Conservation (phyloP, 2,113 vertebrate species). For the Oncorhynchus nerka region DNA sequence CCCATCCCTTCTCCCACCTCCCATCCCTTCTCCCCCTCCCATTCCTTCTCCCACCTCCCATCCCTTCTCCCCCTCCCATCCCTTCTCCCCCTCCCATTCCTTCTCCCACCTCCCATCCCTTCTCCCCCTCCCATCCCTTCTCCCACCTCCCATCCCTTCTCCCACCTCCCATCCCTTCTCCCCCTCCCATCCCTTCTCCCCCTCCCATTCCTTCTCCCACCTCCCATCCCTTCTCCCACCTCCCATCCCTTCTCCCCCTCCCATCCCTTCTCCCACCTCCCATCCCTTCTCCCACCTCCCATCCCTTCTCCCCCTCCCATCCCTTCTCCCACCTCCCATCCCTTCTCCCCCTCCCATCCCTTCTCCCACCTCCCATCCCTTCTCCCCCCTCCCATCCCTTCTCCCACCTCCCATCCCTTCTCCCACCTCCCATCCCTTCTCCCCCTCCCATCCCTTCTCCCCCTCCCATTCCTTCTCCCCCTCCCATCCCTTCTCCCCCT, state of each 20-base stretch:
- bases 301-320: background rate
- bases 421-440: background rate
- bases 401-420: too few relatives aligned
- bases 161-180: background rate
- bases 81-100: background rate
- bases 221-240: background rate
- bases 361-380: too few relatives aligned
- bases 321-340: background rate
- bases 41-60: background rate
- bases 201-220: background rate
- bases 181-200: background rate
- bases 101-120: background rate
- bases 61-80: background rate
- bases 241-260: constrained; percentile 20
- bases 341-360: too few relatives aligned
- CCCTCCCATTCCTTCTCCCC: background rate
- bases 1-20: background rate
- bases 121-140: background rate
- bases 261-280: background rate
- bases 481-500: too few relatives aligned
- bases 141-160: background rate
- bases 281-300: background rate
- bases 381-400: too few relatives aligned
- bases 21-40: background rate
- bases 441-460: background rate